phyloP scores from a whole-genome alignment of 92 coral and sea anemone genomes.

The Anthopleura xanthogrammica region DNA sequence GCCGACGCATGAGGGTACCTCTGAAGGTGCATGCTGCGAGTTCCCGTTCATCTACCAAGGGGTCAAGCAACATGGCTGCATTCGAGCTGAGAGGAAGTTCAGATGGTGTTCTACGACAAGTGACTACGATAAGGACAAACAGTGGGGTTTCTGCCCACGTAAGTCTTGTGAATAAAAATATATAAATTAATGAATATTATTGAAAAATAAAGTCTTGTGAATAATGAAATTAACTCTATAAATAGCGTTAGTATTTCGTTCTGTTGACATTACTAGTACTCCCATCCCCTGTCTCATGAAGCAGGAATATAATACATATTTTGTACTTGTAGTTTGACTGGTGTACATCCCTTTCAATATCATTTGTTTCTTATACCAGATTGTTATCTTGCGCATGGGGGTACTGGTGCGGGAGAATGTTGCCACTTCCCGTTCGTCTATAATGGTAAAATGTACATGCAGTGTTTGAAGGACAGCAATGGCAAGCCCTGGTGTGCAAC shows the following conservation, averaged over 20 bases:
- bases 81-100: constrained; percentile 72
- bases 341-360: background rate
- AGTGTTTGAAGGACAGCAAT: constrained; percentile 50
- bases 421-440: constrained; percentile 88
- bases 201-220: no score
- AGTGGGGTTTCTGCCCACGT: constrained; percentile 97
- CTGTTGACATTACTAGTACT: no score
- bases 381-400: constrained; percentile 88
- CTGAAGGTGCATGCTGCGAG: constrained; percentile 83
- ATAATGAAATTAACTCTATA: no score
- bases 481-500: constrained; percentile 66
- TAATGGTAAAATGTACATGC: constrained; percentile 66
- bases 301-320: no score
- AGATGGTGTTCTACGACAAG: constrained; percentile 90
- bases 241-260: no score
- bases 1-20: constrained; percentile 91
- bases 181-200: no score
- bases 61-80: constrained; percentile 71
- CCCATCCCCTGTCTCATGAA: no score
- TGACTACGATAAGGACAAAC: constrained; percentile 75
- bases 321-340: no score
- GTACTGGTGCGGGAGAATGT: constrained; percentile 79
- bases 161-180: constrained; percentile 10
- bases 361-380: constrained; percentile 36
- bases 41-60: constrained; percentile 85